Base-by-base conservation (phyloP, 2,797 vertebrate genomes). In the Sebastes paucispinis region DNA sequence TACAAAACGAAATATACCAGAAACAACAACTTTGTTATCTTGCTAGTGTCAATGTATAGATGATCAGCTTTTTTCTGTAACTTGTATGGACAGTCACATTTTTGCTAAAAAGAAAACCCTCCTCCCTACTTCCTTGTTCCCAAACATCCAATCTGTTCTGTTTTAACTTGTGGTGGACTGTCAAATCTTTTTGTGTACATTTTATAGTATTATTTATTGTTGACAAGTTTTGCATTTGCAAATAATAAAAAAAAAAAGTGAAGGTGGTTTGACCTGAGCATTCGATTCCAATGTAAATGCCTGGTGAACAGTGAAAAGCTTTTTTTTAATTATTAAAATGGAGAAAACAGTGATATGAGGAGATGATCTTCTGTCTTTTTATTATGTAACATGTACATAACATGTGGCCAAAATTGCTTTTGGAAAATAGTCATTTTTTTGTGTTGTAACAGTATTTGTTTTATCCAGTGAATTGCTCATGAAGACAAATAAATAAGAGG, bases 151-250 rank as follows among this genome's bases (percentile, higher is more conserved):
- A 86, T 87, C 88, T 92, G 93, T 93, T 95, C 92, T 90, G 94
- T 96, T 92, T 95, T 88, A 92, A 93, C 93, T 95, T 66, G 94
- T 96, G 94, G 93, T 96, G 94, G 93, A 94, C 94, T 94, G 91
- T 95, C 93, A 88, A 47, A 94, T 89, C 87, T 93, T 94, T 95
- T 95, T 95, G 94, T 96, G 94, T 95, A 96, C 94, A 96, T 96
- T 96, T 96, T 96, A 95, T 95, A 95, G 93, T 96, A 96, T 96
- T 96, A 97, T 96, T 96, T 97, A 96, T 96, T 96, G 95, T 95
- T 93, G 94, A 95, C 91, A 93, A 93, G 93, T 91, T 95, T 96
- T 95, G 93, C 94, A 93, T 96, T 96, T 93, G 94, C 93, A 95
- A 94, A 95, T 92, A 88, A 88, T 81, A 83, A 79, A 78, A 83